Conservation (phyloP, 2,113 vertebrate genomes). For the Oncorhynchus gorbuscha region DNA sequence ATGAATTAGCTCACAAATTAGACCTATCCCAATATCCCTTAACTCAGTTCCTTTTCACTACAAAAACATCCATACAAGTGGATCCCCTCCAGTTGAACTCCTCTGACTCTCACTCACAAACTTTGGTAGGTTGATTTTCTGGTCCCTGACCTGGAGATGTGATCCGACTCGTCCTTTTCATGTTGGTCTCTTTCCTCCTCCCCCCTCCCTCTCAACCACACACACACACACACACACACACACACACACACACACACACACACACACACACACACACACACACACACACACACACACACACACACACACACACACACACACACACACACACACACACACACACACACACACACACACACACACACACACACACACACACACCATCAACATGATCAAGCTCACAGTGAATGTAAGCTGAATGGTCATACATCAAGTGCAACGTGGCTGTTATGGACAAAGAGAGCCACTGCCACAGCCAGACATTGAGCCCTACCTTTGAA, state of each 20-base stretch:
- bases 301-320: background rate
- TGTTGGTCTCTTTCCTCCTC: too few relatives aligned
- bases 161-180: too few relatives aligned
- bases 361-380: background rate
- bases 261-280: background rate
- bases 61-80: too few relatives aligned
- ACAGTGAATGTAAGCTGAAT: background rate
- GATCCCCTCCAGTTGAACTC: too few relatives aligned
- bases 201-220: background rate
- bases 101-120: too few relatives aligned
- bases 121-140: too few relatives aligned
- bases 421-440: background rate
- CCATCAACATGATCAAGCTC: slow-evolving; percentile 13
- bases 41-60: too few relatives aligned
- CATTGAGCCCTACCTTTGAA: background rate
- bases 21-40: too few relatives aligned
- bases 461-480: background rate
- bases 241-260: background rate
- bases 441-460: background rate
- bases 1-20: background rate
- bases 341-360: background rate
- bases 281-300: background rate
- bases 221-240: background rate
- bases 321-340: background rate
- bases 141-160: too few relatives aligned